Base-by-base conservation (phyloP, 2,113 vertebrate genomes). In the Alethe diademata region DNA sequence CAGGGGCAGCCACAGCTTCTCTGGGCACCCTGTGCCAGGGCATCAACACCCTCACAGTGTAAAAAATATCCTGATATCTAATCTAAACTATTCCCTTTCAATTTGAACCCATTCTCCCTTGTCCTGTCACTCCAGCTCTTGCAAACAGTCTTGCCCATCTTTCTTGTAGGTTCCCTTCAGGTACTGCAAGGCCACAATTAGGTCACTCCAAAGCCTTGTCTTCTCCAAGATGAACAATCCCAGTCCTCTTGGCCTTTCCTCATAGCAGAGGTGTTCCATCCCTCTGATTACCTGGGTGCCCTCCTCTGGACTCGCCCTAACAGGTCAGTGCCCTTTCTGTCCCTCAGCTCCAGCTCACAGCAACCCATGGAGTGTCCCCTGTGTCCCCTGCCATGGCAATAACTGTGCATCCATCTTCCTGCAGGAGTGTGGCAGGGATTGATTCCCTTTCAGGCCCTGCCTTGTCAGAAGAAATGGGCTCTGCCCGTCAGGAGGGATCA, bases 401-500 rank as follows among this genome's bases (percentile, higher is more conserved):
- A 35, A n/a, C 36, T 4, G 4, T 5, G n/a, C 40, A 8, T 24
- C 54, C 72, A 8, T 26, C 45, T 50, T 81, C 71, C 43, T 18
- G 6, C 40, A 20, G 35, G 13, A 40, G 33, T 9, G 12, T 33
- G 35, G n/a, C 6, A 17, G 14, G 2, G 15, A 15, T 0, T 14
- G 45, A 36, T n/a, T 45, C 19, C 1, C 19, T 51, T 17, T 8
- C 58, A 51, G 8, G 50, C 40, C 18, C 43, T 14, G 29, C 56
- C 29, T 19, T 20, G 67, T 22, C 0, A 0, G 47, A 54, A 35
- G 24, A 20, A 57, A 50, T 0, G 1, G 35, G 14, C 40, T 56
- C 35, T 40, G 64, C 19, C 12, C 9, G 8, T 6, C 19, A 61
- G 18, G 36, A 61, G 29, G 42, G 50, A 56, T 64, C 15, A 36